Conservation (phyloP, 2,113 vertebrate species). For the Xiphophorus hellerii region DNA sequence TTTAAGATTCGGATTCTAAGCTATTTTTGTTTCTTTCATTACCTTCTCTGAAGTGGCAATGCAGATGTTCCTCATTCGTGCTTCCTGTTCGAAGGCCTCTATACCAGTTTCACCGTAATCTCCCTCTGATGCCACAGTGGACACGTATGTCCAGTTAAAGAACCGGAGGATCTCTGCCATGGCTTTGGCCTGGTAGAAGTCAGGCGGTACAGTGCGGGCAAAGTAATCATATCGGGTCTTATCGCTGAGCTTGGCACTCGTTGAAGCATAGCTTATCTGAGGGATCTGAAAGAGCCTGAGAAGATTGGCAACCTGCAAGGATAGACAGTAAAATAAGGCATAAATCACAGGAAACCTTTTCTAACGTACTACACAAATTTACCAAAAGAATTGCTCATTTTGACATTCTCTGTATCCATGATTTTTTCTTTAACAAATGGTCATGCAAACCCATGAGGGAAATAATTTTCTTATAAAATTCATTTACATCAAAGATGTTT, state of each 20-base stretch:
- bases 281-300: constrained; percentile 98
- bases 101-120: constrained; percentile 98
- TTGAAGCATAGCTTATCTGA: constrained; percentile 98
- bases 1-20: constrained; percentile 18
- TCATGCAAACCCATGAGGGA: too few species aligned
- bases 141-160: constrained; percentile 99
- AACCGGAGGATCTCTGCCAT: constrained; percentile 96
- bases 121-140: constrained; percentile 95
- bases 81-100: constrained; percentile 97
- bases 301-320: constrained; percentile 93
- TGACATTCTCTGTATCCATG: too few species aligned
- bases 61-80: constrained; percentile 94
- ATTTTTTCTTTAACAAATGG: too few species aligned
- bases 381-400: too few species aligned
- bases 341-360: constrained; percentile 4
- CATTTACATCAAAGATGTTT: constrained; percentile 13
- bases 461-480: background rate
- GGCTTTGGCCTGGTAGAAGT: constrained; percentile 98
- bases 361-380: too few species aligned
- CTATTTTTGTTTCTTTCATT: background rate
- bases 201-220: constrained; percentile 93
- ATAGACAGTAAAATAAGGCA: constrained; percentile 13
- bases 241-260: constrained; percentile 97
- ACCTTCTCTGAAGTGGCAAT: constrained; percentile 96
- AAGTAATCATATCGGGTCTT: constrained; percentile 98